These are phyloP conservation scores for Plagodis pulveraria DNA, from an alignment of 2,888 invertebrate species.

Conservation along the genomic window DNA sequence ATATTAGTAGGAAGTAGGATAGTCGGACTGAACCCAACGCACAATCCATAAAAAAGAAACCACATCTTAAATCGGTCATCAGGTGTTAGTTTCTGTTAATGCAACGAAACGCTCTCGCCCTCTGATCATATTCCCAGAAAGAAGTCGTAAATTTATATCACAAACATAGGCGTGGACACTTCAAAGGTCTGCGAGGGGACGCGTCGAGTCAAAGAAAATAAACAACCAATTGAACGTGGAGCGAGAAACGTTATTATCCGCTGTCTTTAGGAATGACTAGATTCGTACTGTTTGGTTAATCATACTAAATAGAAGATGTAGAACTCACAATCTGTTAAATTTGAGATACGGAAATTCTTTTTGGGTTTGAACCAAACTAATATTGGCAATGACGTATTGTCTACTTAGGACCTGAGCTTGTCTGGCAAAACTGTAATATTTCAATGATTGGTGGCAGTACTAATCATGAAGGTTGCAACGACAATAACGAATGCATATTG, in stretches of 20 bases:
- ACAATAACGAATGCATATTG: too few species aligned
- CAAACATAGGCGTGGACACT: slow-evolving; percentile 52
- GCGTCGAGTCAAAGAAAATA: slow-evolving; percentile 38
- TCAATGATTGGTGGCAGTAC: too few species aligned
- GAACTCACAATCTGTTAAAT: too few species aligned
- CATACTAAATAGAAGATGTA: not conserved
- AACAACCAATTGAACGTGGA: slow-evolving; percentile 32
- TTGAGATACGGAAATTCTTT: too few species aligned
- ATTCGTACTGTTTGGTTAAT: not conserved
- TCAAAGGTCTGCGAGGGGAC: slow-evolving; percentile 45
- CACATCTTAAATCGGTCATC: not conserved
- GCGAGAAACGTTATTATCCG: slow-evolving; percentile 23
- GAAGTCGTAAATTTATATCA: slow-evolving; percentile 51
- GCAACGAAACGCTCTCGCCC: slow-evolving; percentile 12
- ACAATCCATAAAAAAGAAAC: not conserved
- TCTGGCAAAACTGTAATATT: too few species aligned
- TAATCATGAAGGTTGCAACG: too few species aligned
- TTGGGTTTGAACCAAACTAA: too few species aligned
- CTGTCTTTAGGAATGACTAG: slow-evolving; percentile 9
- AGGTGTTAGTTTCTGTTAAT: slow-evolving; percentile 5
- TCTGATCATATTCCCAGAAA: slow-evolving; percentile 42
- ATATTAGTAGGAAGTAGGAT: not conserved
- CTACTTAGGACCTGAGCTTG: too few species aligned
- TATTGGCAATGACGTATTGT: too few species aligned
- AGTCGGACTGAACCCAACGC: not conserved